Percentiles rank a stretch among this genome's conserved stretches.
Conservation (phyloP, 1,140 invertebrate genomes). For the Mesaphorura yosii region DNA sequence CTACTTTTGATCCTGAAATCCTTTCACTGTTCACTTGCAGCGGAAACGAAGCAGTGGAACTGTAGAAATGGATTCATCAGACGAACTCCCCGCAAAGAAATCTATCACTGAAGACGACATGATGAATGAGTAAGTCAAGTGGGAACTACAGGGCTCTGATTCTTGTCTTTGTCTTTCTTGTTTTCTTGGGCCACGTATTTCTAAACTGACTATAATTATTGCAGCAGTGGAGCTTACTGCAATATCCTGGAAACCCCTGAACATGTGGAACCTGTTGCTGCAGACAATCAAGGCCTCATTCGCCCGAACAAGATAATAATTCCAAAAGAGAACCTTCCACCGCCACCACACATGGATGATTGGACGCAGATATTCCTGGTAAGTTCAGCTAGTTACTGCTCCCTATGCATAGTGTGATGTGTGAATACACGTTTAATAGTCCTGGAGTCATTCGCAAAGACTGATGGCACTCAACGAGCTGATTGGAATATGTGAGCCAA, state of each 20-base stretch:
- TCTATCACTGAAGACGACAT: conserved; percentile 13
- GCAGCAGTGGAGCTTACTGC: conserved; percentile 27
- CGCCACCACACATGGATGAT: conserved; percentile 59
- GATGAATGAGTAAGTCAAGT: conserved; percentile 20
- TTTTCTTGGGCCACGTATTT: no score
- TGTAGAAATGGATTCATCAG: conserved; percentile 12
- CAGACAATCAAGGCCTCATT: conserved; percentile 12
- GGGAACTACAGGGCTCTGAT: not conserved
- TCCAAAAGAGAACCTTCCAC: conserved; percentile 31
- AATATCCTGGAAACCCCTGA: conserved; percentile 33
- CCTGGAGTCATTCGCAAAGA: conserved; percentile 79
- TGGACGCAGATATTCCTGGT: conserved; percentile 69
- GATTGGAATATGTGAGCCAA: conserved; percentile 76
- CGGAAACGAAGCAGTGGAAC: conserved; percentile 11
- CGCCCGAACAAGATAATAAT: not conserved
- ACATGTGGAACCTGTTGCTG: conserved; percentile 14
- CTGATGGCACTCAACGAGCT: conserved; percentile 78
- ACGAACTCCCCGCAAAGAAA: conserved; percentile 18
- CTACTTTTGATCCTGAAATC: not conserved
- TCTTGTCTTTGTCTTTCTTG: not conserved
- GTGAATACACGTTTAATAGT: conserved; percentile 9
- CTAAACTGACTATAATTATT: no score
- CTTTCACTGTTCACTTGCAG: conserved; percentile 7
- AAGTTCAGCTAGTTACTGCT: conserved; percentile 17
- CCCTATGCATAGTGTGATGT: not conserved